Evolutionary conservation across 2,797 vertebrate species (phyloP).

Genomic region (Sebastiscus albofasciatus): DNA sequence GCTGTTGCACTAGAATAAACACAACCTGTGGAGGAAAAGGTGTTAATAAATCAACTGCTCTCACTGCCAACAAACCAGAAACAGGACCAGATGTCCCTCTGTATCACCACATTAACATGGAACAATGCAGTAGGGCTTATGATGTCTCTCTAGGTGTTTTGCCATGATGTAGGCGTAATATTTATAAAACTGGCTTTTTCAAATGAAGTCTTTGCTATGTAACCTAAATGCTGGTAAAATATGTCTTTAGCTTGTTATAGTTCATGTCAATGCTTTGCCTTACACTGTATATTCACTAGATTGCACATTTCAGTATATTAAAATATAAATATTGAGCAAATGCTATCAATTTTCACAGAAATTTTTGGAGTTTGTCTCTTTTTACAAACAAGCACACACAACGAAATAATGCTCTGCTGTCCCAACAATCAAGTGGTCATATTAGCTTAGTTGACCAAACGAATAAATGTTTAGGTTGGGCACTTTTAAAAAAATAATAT

Average conservation of each 20-base stretch:
- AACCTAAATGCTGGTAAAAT: not conserved
- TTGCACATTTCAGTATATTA: too few relatives aligned
- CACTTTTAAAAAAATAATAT: not conserved
- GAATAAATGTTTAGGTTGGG: not conserved
- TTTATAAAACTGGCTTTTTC: not conserved
- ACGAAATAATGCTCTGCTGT: not conserved
- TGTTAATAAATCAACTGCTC: conserved; percentile 37
- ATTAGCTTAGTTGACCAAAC: not conserved
- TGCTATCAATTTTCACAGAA: not conserved
- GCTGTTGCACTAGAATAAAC: conserved; percentile 3
- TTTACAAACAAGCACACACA: not conserved
- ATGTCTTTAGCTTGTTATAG: not conserved
- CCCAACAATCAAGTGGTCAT: not conserved
- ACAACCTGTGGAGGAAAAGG: conserved; percentile 1
- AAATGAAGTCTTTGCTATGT: not conserved
- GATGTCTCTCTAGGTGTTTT: not conserved
- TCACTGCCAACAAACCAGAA: not conserved
- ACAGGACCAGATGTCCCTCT: conserved; percentile 21
- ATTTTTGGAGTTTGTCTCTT: not conserved
- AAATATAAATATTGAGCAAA: too few relatives aligned
- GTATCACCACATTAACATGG: not conserved
- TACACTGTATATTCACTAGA: not conserved
- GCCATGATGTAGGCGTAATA: not conserved
- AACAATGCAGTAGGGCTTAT: not conserved
- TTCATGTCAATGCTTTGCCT: not conserved